A percentile compares a stretch with the other conserved stretches of the same genome.
phyloP scores from a whole-genome alignment of 2,797 vertebrate species.

The Oreortyx pictus region DNA sequence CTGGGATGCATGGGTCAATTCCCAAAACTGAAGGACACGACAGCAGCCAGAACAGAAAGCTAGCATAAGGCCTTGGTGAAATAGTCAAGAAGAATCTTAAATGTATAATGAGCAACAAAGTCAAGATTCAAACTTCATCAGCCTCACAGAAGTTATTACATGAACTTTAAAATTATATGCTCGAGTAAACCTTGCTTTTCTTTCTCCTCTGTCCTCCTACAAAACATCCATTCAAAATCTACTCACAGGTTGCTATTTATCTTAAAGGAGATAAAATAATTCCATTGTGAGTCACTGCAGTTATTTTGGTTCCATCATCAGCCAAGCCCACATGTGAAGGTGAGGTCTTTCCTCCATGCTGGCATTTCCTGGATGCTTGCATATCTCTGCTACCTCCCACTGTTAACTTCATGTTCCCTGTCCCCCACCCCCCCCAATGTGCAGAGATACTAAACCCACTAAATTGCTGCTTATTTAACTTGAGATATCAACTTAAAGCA shows the following conservation, averaged over 20 bases:
- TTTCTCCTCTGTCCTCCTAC: background rate
- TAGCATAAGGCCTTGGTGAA: accelerated
- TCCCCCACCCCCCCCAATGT: background rate
- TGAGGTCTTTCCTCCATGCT: background rate
- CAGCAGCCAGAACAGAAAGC: background rate
- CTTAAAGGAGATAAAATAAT: background rate
- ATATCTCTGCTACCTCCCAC: background rate
- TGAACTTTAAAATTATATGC: background rate
- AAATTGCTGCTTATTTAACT: background rate
- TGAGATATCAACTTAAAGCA: background rate
- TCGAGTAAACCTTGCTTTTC: background rate
- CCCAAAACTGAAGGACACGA: background rate
- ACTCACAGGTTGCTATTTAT: background rate
- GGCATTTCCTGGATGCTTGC: background rate
- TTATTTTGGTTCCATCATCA: background rate
- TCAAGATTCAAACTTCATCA: background rate
- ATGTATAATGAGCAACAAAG: background rate
- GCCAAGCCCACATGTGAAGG: background rate
- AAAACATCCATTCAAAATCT: background rate
- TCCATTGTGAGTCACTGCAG: background rate
- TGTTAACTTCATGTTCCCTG: background rate
- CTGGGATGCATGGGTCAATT: background rate
- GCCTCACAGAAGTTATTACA: background rate
- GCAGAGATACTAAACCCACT: background rate
- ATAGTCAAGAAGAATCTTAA: background rate